phyloP scores from a whole-genome alignment of 2,113 vertebrate genomes.

The Australoheros scitulus region DNA sequence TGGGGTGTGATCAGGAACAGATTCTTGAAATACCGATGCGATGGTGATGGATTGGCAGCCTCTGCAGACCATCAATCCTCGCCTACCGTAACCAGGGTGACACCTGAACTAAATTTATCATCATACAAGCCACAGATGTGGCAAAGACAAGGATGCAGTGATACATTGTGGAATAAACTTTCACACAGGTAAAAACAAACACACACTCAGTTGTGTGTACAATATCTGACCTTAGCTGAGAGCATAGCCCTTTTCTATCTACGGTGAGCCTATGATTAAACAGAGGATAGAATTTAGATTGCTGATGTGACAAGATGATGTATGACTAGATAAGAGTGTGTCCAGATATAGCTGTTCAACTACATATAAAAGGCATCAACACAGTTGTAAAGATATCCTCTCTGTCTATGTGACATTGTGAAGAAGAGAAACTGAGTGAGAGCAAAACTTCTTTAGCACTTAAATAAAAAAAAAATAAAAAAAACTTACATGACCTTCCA shows the following conservation, averaged over 20 bases:
- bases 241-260: constrained; percentile 36
- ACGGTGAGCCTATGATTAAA: constrained; percentile 32
- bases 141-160: constrained; percentile 31
- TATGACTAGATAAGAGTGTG: constrained; percentile 50
- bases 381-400: not conserved
- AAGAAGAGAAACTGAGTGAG: not conserved
- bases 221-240: constrained; percentile 48
- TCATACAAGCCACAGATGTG: constrained; percentile 78
- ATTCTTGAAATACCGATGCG: constrained; percentile 93
- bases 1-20: constrained; percentile 93
- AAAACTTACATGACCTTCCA: not conserved
- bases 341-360: constrained; percentile 47
- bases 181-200: constrained; percentile 33
- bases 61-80: constrained; percentile 91
- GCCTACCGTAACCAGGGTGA: constrained; percentile 83
- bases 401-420: constrained; percentile 34
- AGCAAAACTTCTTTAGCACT: not conserved
- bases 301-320: constrained; percentile 59
- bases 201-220: constrained; percentile 46
- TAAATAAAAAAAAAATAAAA: not conserved
- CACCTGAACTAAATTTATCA: constrained; percentile 92
- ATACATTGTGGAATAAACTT: constrained; percentile 43
- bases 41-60: constrained; percentile 89
- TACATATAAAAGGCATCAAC: constrained; percentile 42
- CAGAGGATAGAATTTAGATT: constrained; percentile 55